phyloP scores from a whole-genome alignment of 2,113 vertebrate species.

The Globicephala melas region DNA sequence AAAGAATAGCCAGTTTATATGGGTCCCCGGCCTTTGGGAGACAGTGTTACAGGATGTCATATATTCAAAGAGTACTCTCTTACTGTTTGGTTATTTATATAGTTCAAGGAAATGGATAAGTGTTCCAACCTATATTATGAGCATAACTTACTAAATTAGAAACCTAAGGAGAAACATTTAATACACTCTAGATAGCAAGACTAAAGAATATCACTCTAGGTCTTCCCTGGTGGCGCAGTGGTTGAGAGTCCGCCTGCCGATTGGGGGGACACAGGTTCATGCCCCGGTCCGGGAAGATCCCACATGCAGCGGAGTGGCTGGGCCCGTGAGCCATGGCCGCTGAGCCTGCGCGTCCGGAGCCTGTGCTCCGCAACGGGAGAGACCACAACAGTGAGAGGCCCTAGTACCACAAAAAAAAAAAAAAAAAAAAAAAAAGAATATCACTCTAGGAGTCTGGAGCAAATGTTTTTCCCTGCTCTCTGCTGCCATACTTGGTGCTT shows the following conservation, averaged over 20 bases:
- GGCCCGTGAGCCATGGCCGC: no score
- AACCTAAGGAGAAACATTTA: not conserved
- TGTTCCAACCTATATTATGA: not conserved
- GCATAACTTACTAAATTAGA: not conserved
- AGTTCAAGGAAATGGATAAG: not conserved
- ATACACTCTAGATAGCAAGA: not conserved
- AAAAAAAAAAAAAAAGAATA: not conserved
- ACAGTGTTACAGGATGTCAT: not conserved
- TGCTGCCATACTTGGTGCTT: not conserved
- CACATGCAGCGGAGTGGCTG: no score
- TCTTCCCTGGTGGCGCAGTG: no score
- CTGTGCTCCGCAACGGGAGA: no score
- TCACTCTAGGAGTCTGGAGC: not conserved
- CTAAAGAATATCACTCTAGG: not conserved
- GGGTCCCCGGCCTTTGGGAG: not conserved
- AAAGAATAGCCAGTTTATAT: not conserved
- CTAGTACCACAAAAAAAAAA: no score
- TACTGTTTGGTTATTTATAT: not conserved
- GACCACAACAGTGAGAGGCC: no score
- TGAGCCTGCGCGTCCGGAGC: no score
- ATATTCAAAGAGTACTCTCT: not conserved
- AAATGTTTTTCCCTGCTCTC: not conserved
- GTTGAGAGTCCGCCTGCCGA: no score
- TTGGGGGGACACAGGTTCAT: no score
- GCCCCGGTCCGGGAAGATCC: no score